These are phyloP conservation scores for Podarcis siculus DNA, from an alignment of 2,797 vertebrate genomes.

Conservation along the genomic window DNA sequence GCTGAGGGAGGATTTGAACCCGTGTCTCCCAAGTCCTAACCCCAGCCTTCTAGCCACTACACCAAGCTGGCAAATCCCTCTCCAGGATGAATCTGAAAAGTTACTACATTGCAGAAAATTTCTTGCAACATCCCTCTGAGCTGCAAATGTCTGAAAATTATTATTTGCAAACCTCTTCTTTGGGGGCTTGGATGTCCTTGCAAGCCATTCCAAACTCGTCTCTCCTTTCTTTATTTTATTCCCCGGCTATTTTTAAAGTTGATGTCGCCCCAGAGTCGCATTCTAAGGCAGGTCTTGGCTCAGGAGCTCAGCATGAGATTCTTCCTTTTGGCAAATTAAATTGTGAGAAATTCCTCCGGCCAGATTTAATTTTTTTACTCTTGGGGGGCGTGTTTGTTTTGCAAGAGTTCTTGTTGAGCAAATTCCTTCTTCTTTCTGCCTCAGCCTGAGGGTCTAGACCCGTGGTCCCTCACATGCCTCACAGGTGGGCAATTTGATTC, in stretches of 20 bases:
- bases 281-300: background rate
- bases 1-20: no score
- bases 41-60: no score
- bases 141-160: background rate
- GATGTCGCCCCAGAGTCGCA: background rate
- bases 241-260: background rate
- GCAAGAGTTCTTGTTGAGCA: background rate
- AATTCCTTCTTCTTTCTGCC: background rate
- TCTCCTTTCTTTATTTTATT: background rate
- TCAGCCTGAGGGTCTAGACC: background rate
- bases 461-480: background rate
- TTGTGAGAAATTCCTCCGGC: constrained; percentile 6
- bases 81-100: no score
- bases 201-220: background rate
- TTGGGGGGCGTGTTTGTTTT: background rate
- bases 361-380: background rate
- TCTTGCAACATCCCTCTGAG: no score
- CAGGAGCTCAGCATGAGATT: background rate
- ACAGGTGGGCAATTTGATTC: no score
- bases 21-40: no score
- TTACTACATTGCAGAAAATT: background rate
- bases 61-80: no score
- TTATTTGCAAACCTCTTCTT: background rate
- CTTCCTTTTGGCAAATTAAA: background rate
- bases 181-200: background rate